phyloP scores from a whole-genome alignment of 2,113 vertebrate species.

The Cephalopterus ornatus region DNA sequence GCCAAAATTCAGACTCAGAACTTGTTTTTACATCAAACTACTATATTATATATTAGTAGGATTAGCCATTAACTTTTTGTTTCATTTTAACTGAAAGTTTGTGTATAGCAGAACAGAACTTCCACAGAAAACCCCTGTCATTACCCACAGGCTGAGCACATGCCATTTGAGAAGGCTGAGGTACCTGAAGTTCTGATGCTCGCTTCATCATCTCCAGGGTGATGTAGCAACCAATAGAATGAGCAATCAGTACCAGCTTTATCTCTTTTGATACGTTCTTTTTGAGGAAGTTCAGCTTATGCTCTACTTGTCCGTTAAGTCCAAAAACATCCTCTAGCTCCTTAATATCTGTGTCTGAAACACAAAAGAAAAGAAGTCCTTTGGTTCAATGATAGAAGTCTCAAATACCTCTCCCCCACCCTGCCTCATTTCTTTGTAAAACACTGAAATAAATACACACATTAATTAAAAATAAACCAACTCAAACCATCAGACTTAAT shows the following conservation, averaged over 20 bases:
- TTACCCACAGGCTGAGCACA: background rate
- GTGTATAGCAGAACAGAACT: background rate
- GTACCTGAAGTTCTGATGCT: conserved; percentile 84
- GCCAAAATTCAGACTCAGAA: background rate
- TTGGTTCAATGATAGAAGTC: background rate
- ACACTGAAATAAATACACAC: background rate
- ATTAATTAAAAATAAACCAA: background rate
- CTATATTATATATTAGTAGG: background rate
- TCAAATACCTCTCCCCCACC: background rate
- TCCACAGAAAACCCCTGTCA: background rate
- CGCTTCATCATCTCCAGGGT: conserved; percentile 88
- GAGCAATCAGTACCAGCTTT: conserved; percentile 86
- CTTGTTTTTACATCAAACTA: background rate
- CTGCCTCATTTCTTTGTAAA: background rate
- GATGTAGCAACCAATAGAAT: conserved; percentile 92
- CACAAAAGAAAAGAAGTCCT: conserved; percentile 19
- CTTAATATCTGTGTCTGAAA: conserved; percentile 74
- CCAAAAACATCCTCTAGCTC: conserved; percentile 85
- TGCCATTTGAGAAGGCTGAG: background rate
- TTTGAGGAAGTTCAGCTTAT: conserved; percentile 89
- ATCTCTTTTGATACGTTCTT: conserved; percentile 81
- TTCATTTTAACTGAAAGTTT: background rate
- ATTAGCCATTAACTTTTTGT: background rate
- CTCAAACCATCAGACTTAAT: background rate
- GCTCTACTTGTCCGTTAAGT: conserved; percentile 87